Percentiles rank a stretch among this genome's conserved stretches.
phyloP scores from a whole-genome alignment of 1,140 invertebrate species.

The Zophobas atratus region DNA sequence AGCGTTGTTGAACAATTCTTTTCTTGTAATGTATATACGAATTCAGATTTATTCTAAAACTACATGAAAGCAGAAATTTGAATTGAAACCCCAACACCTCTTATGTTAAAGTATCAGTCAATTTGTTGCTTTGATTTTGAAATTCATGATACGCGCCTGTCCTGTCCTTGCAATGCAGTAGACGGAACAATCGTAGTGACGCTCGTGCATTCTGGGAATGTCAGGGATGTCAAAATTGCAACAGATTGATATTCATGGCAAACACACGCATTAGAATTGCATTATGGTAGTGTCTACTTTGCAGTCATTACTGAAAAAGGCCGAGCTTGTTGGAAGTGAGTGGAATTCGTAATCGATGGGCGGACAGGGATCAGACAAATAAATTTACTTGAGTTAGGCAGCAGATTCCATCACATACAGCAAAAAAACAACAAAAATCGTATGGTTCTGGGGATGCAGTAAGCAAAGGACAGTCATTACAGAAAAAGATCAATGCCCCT shows the following conservation, averaged over 20 bases:
- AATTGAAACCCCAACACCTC: no score
- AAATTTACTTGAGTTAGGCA: neutral
- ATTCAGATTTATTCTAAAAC: no score
- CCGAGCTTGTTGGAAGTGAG: constrained; percentile 40
- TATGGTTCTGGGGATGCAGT: neutral
- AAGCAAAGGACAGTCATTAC: neutral
- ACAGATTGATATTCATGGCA: constrained; percentile 51
- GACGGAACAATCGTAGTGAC: constrained; percentile 57
- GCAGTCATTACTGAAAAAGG: constrained; percentile 46
- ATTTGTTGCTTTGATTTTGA: no score
- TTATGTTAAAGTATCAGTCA: no score
- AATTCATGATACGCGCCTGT: neutral
- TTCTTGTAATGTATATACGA: no score
- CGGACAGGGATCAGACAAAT: constrained; percentile 15
- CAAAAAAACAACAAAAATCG: neutral
- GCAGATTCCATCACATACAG: neutral
- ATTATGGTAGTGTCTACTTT: constrained; percentile 55
- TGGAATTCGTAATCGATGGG: constrained; percentile 34
- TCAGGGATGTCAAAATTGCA: constrained; percentile 62
- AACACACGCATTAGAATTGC: constrained; percentile 53
- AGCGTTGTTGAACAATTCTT: no score
- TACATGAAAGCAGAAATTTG: no score
- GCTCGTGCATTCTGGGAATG: constrained; percentile 61
- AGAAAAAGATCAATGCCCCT: constrained; percentile 24
- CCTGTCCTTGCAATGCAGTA: constrained; percentile 8